Evolutionary conservation across 1,140 invertebrate species (phyloP), one percentile per base, ranked within the genome.

Genomic region (Pachypeltis micranthus): DNA sequence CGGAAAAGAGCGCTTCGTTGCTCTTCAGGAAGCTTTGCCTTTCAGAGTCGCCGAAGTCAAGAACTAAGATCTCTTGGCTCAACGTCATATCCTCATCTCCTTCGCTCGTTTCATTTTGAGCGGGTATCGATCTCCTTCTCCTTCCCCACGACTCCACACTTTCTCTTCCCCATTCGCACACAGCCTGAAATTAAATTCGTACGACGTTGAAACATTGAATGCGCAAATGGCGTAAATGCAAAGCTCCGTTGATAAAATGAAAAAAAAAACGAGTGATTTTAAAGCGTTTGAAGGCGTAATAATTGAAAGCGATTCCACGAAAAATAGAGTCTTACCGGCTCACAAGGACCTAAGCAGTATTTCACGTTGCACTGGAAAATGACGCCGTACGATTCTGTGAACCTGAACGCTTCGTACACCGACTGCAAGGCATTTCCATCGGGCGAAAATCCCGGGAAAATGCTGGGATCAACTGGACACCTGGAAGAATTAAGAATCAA

Each of bases 301-400:
- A n/a, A n/a, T n/a, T n/a, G n/a, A n/a, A n/a, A n/a, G n/a, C n/a
- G n/a, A n/a, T n/a, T n/a, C n/a, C n/a, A n/a, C n/a, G n/a, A n/a
- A n/a, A n/a, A n/a, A n/a, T n/a, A n/a, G n/a, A 62, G 51, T 78
- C 82, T 83, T 80, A 92, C 90, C 69, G 92, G 89, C 75, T 95
- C 90, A 71, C 93, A 96, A 62, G 90, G 91, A 74, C 93, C 93
- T 55, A 96, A 79, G 75, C 93, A 96, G 75, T 96, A 96, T 73
- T 95, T 95, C 64, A 96, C 93, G 72, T 96, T 96, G 74, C 93
- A 96, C 72, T 96, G 93, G 84, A 96, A 96, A 72, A 96, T 96
- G 47, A 96, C 92, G 19, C 93, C 93, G 67, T 95, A 96, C 23
- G 91, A 95, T 73, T 96, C 93, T 0, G 93, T 96, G 72, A 96